Conservation (phyloP, 2,113 vertebrate species). For the Mesitornis unicolor region DNA sequence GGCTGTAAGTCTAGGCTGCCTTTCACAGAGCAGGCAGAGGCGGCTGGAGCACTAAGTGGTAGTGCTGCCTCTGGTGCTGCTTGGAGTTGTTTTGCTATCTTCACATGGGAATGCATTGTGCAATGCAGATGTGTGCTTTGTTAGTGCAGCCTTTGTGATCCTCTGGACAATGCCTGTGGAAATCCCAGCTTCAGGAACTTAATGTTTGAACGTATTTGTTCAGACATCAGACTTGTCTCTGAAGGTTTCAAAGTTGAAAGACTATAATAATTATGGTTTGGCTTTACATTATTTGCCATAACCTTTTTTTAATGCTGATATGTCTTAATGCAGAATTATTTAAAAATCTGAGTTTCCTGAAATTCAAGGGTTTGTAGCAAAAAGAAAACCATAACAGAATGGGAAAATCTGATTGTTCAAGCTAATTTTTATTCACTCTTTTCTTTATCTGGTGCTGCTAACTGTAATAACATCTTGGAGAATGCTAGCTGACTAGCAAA, state of each 20-base stretch:
- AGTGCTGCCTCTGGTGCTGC: not conserved
- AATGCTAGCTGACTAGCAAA: not conserved
- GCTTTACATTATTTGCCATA: not conserved
- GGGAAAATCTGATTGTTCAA: not conserved
- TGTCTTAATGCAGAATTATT: not conserved
- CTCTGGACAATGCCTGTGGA: not conserved
- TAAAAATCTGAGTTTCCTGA: not conserved
- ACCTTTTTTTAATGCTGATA: not conserved
- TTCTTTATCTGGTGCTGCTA: not conserved
- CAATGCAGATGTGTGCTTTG: fast-evolving
- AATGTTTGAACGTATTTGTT: not conserved
- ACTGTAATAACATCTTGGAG: not conserved
- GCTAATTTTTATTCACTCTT: not conserved
- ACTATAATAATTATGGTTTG: not conserved
- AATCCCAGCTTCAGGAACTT: not conserved
- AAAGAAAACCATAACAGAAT: not conserved
- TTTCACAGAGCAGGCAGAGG: not conserved
- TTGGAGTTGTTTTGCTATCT: not conserved
- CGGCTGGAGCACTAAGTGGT: not conserved
- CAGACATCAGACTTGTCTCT: not conserved
- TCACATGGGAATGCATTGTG: not conserved
- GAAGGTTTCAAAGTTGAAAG: not conserved
- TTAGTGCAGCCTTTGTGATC: not conserved
- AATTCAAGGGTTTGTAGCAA: not conserved
- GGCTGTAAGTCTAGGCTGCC: fast-evolving